A percentile compares a stretch with the other conserved stretches of the same genome.
Conservation (phyloP, 2,113 vertebrate genomes). For the Lepus americanus region DNA sequence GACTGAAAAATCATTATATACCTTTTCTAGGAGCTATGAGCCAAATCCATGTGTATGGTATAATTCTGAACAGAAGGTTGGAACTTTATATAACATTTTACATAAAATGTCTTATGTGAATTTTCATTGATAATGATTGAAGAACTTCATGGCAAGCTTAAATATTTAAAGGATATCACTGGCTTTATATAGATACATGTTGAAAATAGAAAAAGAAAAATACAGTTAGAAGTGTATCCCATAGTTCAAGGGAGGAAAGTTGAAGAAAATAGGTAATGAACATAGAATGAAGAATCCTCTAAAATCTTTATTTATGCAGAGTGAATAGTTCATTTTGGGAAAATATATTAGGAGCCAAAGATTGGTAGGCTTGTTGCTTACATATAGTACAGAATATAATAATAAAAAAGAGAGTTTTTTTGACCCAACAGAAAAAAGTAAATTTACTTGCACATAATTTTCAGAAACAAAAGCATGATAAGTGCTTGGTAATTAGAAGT, state of each 20-base stretch:
- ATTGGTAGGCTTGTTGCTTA: neutral
- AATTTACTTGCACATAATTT: neutral
- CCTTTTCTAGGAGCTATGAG: neutral
- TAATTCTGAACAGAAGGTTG: neutral
- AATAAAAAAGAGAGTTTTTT: neutral
- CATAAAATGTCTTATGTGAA: neutral
- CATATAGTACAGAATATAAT: neutral
- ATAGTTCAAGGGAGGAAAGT: conserved; percentile 11
- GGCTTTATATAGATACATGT: neutral
- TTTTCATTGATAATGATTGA: conserved; percentile 7
- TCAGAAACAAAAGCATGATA: neutral
- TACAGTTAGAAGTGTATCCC: neutral
- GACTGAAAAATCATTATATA: neutral
- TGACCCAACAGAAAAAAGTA: neutral
- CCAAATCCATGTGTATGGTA: neutral
- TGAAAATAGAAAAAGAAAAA: neutral
- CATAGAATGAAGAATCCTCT: neutral
- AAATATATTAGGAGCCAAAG: neutral
- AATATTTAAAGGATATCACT: neutral
- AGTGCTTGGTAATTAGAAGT: neutral
- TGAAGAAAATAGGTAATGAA: neutral
- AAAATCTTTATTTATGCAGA: neutral
- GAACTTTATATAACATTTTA: neutral
- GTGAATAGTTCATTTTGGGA: neutral
- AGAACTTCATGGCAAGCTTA: neutral